Percentiles rank a stretch among this genome's conserved stretches.
Conservation (phyloP, 53 echinoderm and acorn worm species). For the Henricia sp. region DNA sequence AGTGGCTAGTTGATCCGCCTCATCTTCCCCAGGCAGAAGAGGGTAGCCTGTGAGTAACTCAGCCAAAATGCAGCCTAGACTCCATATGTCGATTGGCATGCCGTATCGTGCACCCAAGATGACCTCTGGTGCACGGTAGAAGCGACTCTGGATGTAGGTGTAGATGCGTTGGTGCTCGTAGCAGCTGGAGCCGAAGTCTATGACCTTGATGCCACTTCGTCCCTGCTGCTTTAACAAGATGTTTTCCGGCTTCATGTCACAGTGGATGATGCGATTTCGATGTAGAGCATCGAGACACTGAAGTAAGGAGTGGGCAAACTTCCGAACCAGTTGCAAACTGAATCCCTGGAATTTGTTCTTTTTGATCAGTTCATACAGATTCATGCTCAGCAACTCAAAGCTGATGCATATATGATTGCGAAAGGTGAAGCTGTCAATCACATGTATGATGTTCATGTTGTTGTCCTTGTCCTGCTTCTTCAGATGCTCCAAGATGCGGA, state of each 20-base stretch:
- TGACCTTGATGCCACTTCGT: conserved; percentile 98
- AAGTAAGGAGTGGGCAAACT: conserved; percentile 98
- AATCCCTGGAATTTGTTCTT: conserved; percentile 99
- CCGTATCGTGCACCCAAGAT: conserved; percentile 97
- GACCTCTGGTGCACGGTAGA: conserved; percentile 98
- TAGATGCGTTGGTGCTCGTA: conserved; percentile 99
- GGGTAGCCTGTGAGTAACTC: conserved; percentile 98
- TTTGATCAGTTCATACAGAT: conserved; percentile 99
- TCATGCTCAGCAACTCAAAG: conserved; percentile 99
- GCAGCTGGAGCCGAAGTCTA: conserved; percentile 99
- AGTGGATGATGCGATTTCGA: conserved; percentile 98
- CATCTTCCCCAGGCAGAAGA: conserved; percentile 98
- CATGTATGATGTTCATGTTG: conserved; percentile 97
- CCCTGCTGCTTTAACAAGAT: conserved; percentile 97
- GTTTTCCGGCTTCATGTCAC: conserved; percentile 99
- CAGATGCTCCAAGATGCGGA: conserved; percentile 96
- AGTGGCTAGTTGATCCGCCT: conserved; percentile 96
- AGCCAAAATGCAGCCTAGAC: conserved; percentile 95
- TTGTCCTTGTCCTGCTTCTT: conserved; percentile 99
- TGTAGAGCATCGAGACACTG: conserved; percentile 98
- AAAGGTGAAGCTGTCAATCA: conserved; percentile 95
- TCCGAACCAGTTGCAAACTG: conserved; percentile 93
- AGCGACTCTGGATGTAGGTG: conserved; percentile 99
- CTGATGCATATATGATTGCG: conserved; percentile 99
- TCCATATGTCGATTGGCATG: conserved; percentile 99